Evolutionary conservation across 2,113 vertebrate genomes (phyloP), one percentile per base, ranked within the genome.

Genomic region (Zosterops borbonicus): DNA sequence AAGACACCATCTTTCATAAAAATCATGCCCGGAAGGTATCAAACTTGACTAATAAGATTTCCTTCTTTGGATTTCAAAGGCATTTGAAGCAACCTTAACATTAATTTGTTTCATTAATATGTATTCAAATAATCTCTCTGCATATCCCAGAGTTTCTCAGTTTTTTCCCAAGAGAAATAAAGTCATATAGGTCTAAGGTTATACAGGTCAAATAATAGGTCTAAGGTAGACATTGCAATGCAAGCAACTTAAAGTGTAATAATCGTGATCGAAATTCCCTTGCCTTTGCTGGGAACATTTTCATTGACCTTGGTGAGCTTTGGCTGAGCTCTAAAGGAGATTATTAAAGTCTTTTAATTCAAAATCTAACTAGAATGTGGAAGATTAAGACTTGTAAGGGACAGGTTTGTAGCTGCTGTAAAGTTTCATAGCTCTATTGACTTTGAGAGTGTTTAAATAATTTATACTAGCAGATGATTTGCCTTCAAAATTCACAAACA

Each of bases 391-490:
- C 42, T 76, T 76, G 12, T 16, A 87, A 91, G 11, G 50, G 33
- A 60, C n/a, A 75, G 15, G 24, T 91, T 93, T 41, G 41, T 87
- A 85, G 52, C 27, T 56, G 52, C 20, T 64, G 42, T 79, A 76
- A 60, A 69, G 82, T 88, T 95, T 95, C 62, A 73, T 24, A 89
- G 31, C 37, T 70, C 44, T 86, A 63, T 67, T 94, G 92, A 88
- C 81, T 82, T 76, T 4, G 4, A 87, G 49, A 87, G 60, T 52
- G 20, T 28, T 92, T 89, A 52, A 82, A 91, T 68, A 87, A 84
- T 87, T 84, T 55, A 74, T 53, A 80, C 2, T 33, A 75, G n/a
- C 12, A 70, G 46, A 90, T 52, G 7, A 74, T 80, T 69, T 88
- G 18, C 52, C 77, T 82, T 77, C 56, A 87, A 92, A 76, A 74